A percentile compares a stretch with the other conserved stretches of the same genome.
Evolutionary conservation across 2,888 invertebrate species (phyloP).

Genomic region (Limnephilus rhombicus): DNA sequence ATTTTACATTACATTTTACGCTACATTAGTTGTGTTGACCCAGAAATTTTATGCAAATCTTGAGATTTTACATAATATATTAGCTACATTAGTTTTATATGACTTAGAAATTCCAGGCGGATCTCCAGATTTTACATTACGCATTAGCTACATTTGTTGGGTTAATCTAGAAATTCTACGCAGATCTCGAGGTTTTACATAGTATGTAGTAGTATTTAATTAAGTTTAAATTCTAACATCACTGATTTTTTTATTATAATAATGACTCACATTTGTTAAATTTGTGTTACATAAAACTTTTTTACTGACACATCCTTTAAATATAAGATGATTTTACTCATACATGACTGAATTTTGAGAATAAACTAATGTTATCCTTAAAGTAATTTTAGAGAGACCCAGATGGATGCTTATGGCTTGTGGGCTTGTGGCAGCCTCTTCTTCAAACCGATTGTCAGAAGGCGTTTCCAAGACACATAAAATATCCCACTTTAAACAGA

Average conservation of each 20-base stretch:
- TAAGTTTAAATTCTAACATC: not conserved
- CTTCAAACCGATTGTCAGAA: not conserved
- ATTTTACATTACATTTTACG: too few species aligned
- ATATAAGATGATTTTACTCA: not conserved
- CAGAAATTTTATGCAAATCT: too few species aligned
- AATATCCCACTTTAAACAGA: constrained; percentile 7
- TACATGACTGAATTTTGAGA: not conserved
- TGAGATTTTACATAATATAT: too few species aligned
- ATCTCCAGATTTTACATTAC: too few species aligned
- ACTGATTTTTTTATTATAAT: not conserved
- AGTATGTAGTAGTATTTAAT: too few species aligned
- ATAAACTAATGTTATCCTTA: not conserved
- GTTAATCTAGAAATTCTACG: too few species aligned
- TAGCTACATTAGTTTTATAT: too few species aligned
- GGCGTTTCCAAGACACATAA: constrained; percentile 18
- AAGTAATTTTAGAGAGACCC: not conserved
- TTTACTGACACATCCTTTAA: not conserved
- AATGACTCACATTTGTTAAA: not conserved
- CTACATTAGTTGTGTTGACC: too few species aligned
- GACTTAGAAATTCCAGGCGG: too few species aligned
- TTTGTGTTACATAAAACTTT: not conserved
- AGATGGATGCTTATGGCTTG: not conserved
- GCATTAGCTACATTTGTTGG: too few species aligned
- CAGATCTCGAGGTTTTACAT: too few species aligned
- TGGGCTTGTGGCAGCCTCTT: not conserved